phyloP scores from a whole-genome alignment of 2,888 invertebrate genomes.

The Eretmocerus hayati region DNA sequence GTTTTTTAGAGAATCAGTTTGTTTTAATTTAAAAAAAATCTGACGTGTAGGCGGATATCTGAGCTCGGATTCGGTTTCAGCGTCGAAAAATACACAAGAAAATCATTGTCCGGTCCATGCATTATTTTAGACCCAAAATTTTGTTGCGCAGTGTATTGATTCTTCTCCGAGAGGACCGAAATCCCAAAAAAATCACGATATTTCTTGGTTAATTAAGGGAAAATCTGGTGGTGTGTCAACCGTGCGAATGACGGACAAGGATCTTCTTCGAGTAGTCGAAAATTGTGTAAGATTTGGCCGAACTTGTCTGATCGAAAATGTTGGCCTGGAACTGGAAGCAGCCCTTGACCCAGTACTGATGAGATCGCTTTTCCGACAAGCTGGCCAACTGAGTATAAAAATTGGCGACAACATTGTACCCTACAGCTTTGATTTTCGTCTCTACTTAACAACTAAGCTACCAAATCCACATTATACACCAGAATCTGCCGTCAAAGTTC shows the following conservation, averaged over 20 bases:
- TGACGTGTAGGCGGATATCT: too few species aligned
- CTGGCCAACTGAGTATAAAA: constrained; percentile 67
- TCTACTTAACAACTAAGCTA: constrained; percentile 82
- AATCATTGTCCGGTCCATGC: too few species aligned
- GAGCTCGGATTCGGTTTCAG: too few species aligned
- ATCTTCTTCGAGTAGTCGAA: constrained; percentile 63
- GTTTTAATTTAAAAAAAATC: too few species aligned
- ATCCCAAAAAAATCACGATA: too few species aligned
- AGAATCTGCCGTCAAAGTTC: constrained; percentile 78
- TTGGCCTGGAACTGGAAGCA: constrained; percentile 78
- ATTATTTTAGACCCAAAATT: too few species aligned
- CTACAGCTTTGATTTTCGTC: constrained; percentile 67
- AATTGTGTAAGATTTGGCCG: constrained; percentile 64
- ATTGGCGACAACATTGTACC: constrained; percentile 81
- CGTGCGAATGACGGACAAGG: constrained; percentile 65
- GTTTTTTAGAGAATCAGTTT: too few species aligned
- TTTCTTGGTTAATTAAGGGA: too few species aligned
- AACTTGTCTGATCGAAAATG: constrained; percentile 74
- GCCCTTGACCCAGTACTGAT: constrained; percentile 76
- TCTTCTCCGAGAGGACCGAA: too few species aligned
- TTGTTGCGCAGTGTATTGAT: too few species aligned
- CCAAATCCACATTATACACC: constrained; percentile 86
- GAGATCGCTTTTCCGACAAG: constrained; percentile 73
- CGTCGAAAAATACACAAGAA: too few species aligned
- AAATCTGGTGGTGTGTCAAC: constrained; percentile 60